Base-by-base conservation (phyloP, 2,888 invertebrate species). In the Dryobota labecula region DNA sequence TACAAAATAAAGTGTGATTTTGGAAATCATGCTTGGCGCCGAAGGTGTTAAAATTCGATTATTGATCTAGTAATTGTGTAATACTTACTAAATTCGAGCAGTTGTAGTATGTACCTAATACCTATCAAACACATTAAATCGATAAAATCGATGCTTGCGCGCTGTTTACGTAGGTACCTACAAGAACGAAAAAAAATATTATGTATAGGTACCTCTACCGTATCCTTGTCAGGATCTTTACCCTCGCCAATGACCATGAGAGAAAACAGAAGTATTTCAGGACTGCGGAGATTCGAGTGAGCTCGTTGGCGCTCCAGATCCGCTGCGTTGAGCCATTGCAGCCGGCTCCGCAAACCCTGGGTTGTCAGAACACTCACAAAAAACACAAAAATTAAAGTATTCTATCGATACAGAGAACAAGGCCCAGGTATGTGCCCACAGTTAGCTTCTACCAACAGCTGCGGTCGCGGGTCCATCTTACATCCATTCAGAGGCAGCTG, bases 301-400 rank as follows among this genome's bases (percentile, higher is more conserved):
- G 92, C 93, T 30, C 92, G 90, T 61, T 92, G 92, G 0, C 94
- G 90, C 45, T 94, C 94, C 83, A 95, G 70, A 67, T 95, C 94
- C 6, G 84, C 80, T 11, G 75, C 79, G 58, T 80, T 91, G 62
- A 92, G 85, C 94, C 94, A 95, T 49, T 92, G 93, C 5, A 93
- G 82, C 6, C 91, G 89, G 62, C 79, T 90, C n/a, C 91, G 88
- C 13, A 89, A 64, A 18, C 90, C 90, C 94, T 93, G 80, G 6
- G 11, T 18, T 38, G 8, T 13, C 27, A 49, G 3, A 65, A 49
- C 11, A 33, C 30, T 24, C 11, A 36, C 2, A 45, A 27, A 62
- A 15, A 9, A 33, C 5, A 60, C 43, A 9, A 33, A n/a, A 2
- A n/a, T n/a, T 60, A 8, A 27, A 60, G 20, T 30, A 15, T 30